Conservation (phyloP, 2,797 vertebrate genomes). For the Serranus cabrilla region DNA sequence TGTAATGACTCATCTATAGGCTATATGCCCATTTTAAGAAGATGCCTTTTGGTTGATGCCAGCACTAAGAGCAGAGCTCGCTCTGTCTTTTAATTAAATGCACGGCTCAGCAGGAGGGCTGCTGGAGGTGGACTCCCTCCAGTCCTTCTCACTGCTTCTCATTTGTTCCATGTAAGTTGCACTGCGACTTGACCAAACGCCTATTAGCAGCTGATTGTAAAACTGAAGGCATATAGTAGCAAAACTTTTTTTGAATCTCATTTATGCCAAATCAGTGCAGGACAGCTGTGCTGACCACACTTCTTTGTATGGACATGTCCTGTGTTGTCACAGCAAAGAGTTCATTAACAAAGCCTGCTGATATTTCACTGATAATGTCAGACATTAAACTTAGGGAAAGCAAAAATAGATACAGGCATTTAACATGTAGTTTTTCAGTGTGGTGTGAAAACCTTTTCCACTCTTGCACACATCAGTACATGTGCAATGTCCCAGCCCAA, state of each 20-base stretch:
- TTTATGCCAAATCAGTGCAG: background rate
- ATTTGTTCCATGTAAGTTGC: background rate
- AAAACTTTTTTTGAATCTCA: background rate
- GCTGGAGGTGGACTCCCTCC: constrained; percentile 12
- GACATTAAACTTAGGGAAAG: background rate
- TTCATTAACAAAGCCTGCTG: background rate
- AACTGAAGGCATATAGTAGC: background rate
- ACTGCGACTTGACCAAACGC: background rate
- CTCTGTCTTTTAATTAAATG: constrained; percentile 49
- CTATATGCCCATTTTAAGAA: constrained; percentile 6
- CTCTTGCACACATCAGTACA: background rate
- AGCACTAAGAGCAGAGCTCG: constrained; percentile 8
- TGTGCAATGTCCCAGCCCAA: no score
- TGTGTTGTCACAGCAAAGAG: constrained; percentile 3
- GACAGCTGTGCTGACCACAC: background rate
- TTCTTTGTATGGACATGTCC: background rate
- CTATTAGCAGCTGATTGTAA: no score
- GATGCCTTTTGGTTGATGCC: constrained; percentile 24
- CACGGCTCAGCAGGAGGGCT: constrained; percentile 37
- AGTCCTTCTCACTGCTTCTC: background rate
- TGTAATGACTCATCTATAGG: background rate
- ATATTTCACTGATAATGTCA: background rate
- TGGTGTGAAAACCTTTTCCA: background rate
- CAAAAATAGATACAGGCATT: background rate
- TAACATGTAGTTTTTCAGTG: no score